Evolutionary conservation across 2,113 vertebrate genomes (phyloP).

Genomic region (Columba livia): DNA sequence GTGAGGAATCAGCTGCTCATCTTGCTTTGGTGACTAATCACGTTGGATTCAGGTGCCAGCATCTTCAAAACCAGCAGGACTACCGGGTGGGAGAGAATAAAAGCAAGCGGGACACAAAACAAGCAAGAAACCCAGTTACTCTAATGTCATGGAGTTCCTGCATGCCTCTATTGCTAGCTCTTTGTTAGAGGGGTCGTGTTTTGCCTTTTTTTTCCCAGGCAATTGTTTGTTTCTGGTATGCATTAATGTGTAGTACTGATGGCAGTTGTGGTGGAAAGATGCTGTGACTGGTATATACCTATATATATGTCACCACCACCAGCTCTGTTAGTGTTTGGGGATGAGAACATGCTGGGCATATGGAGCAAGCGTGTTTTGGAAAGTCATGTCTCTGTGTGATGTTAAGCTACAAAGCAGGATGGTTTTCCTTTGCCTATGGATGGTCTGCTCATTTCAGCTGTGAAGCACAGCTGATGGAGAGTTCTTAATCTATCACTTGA

Average conservation of each 20-base stretch:
- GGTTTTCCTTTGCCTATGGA: background rate
- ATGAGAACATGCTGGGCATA: background rate
- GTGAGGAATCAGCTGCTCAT: background rate
- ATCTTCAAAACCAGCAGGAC: background rate
- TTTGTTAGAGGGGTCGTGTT: background rate
- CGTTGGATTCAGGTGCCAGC: background rate
- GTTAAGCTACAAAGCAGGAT: constrained; percentile 9
- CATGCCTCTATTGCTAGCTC: accelerated
- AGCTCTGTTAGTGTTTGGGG: background rate
- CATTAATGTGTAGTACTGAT: background rate
- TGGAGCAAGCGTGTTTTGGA: background rate
- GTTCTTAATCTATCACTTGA: background rate
- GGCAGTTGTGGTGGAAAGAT: background rate
- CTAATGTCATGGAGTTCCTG: accelerated
- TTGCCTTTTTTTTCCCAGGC: background rate
- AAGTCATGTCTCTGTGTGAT: background rate
- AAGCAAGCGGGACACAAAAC: background rate
- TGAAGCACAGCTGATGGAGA: background rate
- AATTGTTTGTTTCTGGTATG: background rate
- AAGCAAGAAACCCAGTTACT: accelerated
- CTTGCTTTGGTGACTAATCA: background rate
- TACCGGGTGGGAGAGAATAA: accelerated
- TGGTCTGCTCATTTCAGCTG: background rate
- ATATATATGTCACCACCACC: too few species aligned
- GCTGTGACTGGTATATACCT: background rate